phyloP scores from a whole-genome alignment of 2,888 invertebrate species.

The Perdita meconis region DNA sequence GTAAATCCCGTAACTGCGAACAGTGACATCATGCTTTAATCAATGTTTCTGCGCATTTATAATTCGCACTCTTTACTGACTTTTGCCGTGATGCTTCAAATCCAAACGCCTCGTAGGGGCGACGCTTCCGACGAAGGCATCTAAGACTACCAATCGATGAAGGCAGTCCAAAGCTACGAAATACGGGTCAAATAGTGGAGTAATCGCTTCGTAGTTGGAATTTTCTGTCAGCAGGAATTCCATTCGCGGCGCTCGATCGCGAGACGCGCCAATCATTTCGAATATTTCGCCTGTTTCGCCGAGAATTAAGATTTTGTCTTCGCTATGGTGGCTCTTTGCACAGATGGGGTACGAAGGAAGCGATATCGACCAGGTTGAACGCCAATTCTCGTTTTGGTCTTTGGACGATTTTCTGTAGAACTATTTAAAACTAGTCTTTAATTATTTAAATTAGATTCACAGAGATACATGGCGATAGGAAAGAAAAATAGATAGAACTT shows the following conservation, averaged over 20 bases:
- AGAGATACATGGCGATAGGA: no score
- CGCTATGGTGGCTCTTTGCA: conserved; percentile 54
- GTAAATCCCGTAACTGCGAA: conserved; percentile 5
- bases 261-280: conserved; percentile 61
- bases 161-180: conserved; percentile 58
- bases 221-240: conserved; percentile 59
- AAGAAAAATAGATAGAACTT: no score
- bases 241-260: conserved; percentile 62
- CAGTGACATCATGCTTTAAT: not conserved
- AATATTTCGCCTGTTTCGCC: conserved; percentile 68
- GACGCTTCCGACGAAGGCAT: conserved; percentile 61
- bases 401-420: conserved; percentile 71
- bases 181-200: conserved; percentile 36
- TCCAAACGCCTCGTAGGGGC: not conserved
- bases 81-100: conserved; percentile 71
- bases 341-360: conserved; percentile 63
- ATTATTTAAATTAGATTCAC: not conserved
- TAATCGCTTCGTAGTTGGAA: conserved; percentile 53
- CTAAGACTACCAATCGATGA: conserved; percentile 67
- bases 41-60: not conserved
- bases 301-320: conserved; percentile 70
- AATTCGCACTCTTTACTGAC: conserved; percentile 48
- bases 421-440: conserved; percentile 47
- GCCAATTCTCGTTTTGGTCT: conserved; percentile 67
- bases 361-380: conserved; percentile 67